Conservation (phyloP, 2,888 invertebrate genomes). For the Drosophila dives region DNA sequence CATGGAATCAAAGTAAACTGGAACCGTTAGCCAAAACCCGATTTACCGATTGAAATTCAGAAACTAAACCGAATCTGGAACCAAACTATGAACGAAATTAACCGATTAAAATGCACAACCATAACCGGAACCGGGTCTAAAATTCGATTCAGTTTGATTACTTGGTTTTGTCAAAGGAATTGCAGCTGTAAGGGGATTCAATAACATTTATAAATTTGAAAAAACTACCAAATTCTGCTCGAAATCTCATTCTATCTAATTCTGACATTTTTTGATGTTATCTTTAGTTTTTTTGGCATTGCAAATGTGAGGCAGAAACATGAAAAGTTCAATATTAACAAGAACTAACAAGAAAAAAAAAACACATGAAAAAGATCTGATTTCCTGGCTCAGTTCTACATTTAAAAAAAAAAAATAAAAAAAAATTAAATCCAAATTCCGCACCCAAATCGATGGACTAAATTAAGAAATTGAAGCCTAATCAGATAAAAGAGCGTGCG, state of each 20-base stretch:
- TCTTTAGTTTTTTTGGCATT: background rate
- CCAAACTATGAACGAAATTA: background rate
- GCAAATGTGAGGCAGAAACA: constrained; percentile 24
- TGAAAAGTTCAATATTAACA: constrained; percentile 75
- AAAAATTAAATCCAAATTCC: constrained; percentile 10
- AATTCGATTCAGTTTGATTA: background rate
- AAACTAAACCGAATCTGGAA: background rate
- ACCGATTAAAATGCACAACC: background rate
- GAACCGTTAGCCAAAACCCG: background rate
- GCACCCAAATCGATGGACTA: constrained; percentile 61
- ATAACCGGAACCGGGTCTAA: background rate
- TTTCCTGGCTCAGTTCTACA: constrained; percentile 25
- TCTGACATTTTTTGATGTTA: background rate
- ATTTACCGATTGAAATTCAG: background rate
- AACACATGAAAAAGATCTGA: background rate
- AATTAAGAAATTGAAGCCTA: constrained; percentile 80
- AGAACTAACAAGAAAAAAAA: constrained; percentile 17
- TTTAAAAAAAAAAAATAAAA: background rate
- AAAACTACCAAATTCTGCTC: background rate
- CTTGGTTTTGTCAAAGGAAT: background rate
- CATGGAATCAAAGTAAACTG: background rate
- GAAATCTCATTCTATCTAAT: background rate
- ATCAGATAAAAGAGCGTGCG: constrained; percentile 77
- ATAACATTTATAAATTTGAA: background rate
- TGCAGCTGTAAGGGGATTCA: background rate